Percentiles rank a stretch among this genome's conserved stretches.
These are phyloP conservation scores for Gymnoscopelus braueri DNA, from an alignment of 2,797 vertebrate species.

Conservation along the genomic window DNA sequence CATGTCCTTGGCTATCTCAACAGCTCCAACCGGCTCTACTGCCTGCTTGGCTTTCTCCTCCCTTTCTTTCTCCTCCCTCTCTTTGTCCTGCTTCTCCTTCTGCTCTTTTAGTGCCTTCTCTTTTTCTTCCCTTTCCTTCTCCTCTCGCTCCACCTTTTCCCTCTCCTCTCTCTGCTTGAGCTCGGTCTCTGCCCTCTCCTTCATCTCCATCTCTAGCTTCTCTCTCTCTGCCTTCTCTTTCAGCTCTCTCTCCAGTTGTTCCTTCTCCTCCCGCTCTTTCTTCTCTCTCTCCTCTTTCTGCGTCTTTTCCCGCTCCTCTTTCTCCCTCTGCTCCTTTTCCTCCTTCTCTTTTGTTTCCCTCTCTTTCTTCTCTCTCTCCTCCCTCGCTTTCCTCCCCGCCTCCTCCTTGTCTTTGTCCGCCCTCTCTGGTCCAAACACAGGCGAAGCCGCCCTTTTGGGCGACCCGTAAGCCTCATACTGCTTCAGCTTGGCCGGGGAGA, in stretches of 20 bases:
- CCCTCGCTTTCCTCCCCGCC: constrained; percentile 55
- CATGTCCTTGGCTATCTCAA: constrained; percentile 34
- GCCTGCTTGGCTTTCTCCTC: constrained; percentile 27
- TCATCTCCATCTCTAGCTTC: constrained; percentile 6
- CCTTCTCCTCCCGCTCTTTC: constrained; percentile 37
- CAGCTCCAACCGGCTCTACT: neutral
- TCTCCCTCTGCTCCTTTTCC: constrained; percentile 38
- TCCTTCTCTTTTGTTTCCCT: constrained; percentile 47
- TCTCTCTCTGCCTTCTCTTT: constrained; percentile 50
- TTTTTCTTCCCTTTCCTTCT: constrained; percentile 41
- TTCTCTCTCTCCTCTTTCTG: constrained; percentile 40
- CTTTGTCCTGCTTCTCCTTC: constrained; percentile 34
- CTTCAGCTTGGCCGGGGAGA: constrained; percentile 78
- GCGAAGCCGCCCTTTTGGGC: constrained; percentile 67
- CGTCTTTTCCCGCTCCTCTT: constrained; percentile 21
- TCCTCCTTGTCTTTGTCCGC: constrained; percentile 56
- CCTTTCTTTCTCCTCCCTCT: constrained; percentile 24
- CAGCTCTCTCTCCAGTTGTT: constrained; percentile 40
- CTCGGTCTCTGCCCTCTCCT: constrained; percentile 27
- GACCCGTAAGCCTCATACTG: constrained; percentile 75
- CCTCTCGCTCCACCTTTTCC: constrained; percentile 2
- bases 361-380: constrained; percentile 67
- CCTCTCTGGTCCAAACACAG: constrained; percentile 57
- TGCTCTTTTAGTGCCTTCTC: constrained; percentile 21
- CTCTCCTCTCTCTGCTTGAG: constrained; percentile 17